These are phyloP conservation scores for Rhopalosiphum nymphaeae DNA, from an alignment of 2,888 invertebrate genomes.

Conservation along the genomic window DNA sequence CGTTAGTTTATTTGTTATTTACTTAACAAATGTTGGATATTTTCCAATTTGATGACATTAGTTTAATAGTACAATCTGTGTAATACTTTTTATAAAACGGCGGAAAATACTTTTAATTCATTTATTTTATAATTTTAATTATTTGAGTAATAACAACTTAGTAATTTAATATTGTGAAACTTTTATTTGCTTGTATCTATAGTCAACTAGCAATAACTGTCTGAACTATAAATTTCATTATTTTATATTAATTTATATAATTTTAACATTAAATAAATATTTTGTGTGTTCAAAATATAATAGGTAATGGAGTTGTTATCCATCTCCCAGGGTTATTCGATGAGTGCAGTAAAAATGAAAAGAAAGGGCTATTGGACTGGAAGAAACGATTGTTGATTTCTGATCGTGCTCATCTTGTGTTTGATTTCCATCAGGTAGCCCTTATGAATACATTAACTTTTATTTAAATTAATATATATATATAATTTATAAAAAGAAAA, in stretches of 20 bases:
- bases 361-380: slow-evolving; percentile 88
- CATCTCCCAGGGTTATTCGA: slow-evolving; percentile 96
- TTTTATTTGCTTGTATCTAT: neutral
- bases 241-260: slow-evolving; percentile 10
- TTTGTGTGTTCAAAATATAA: slow-evolving; percentile 68
- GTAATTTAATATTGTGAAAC: neutral
- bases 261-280: neutral
- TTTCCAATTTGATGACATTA: neutral
- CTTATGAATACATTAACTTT: neutral
- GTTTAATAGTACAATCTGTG: neutral
- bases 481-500: neutral
- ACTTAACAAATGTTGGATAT: neutral
- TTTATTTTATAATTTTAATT: neutral
- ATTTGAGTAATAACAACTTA: neutral
- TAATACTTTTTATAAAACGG: neutral
- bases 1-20: neutral
- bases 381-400: slow-evolving; percentile 90
- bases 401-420: slow-evolving; percentile 94
- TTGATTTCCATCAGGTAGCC: slow-evolving; percentile 85
- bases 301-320: slow-evolving; percentile 98
- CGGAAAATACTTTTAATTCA: neutral
- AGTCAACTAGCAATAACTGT: neutral
- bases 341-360: slow-evolving; percentile 92
- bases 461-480: neutral
- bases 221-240: neutral